Conservation (phyloP, 1,140 invertebrate genomes). For the Drosophila insularis region DNA sequence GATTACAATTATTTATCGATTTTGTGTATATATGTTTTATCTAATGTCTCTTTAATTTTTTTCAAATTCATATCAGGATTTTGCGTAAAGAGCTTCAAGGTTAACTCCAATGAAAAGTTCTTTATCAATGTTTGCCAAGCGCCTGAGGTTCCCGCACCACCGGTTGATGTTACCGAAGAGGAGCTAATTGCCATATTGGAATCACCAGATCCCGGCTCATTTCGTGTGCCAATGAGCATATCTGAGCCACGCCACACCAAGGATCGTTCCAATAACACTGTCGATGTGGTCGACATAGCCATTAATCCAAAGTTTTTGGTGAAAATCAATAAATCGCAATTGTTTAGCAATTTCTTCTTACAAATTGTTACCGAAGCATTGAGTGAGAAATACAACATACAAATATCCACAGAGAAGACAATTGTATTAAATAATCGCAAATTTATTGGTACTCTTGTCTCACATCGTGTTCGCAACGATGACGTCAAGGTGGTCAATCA, state of each 20-base stretch:
- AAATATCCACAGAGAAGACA: constrained; percentile 85
- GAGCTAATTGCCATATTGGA: constrained; percentile 88
- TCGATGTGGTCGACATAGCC: constrained; percentile 90
- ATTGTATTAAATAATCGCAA: constrained; percentile 86
- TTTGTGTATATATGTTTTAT: neutral
- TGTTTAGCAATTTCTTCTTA: constrained; percentile 90
- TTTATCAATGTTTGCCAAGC: constrained; percentile 92
- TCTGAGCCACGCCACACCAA: constrained; percentile 89
- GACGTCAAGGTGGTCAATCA: constrained; percentile 82
- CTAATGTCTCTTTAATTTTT: neutral
- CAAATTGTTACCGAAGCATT: constrained; percentile 89
- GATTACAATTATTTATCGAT: no score
- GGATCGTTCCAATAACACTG: constrained; percentile 89
- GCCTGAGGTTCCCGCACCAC: constrained; percentile 90
- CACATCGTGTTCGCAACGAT: constrained; percentile 88
- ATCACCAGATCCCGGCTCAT: constrained; percentile 88
- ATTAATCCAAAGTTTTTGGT: constrained; percentile 89
- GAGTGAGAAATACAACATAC: constrained; percentile 88
- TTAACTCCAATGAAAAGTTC: constrained; percentile 87
- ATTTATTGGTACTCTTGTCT: constrained; percentile 88
- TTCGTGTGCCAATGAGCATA: constrained; percentile 93
- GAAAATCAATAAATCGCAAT: constrained; percentile 86
- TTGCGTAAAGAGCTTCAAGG: constrained; percentile 91
- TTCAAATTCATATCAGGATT: constrained; percentile 85
- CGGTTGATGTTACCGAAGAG: constrained; percentile 90